Evolutionary conservation across 2,113 vertebrate genomes (phyloP), one percentile per base, ranked within the genome.

Genomic region (Alexandromys fortis): DNA sequence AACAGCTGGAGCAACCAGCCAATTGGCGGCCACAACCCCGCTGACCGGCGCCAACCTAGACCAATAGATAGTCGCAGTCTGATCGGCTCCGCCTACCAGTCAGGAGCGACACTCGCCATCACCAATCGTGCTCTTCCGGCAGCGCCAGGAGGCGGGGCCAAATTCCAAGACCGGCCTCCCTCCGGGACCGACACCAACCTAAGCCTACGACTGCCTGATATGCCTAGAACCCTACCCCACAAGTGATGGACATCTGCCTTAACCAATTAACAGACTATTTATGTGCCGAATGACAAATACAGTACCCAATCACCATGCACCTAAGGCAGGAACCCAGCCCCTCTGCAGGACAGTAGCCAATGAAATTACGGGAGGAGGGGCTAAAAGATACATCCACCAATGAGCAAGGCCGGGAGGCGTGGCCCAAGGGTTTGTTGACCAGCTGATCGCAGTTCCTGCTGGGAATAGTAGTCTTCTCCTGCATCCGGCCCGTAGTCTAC

Each of bases 1-100:
- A 99, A 99, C 99, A 99, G 99, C 99, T 99, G 99, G 99, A 98
- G 88, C 45, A 98, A 72, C 75, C 28, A 98, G 96, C 99, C 99
- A 99, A 99, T 99, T 98, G 98, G 94, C 79, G 96, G 86, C 95
- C 98, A 98, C 98, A 98, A 98, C 98, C 97, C 98, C 97, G 97
- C 94, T 98, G 98, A 99, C 98, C 98, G 98, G 98, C 98, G 96
- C 94, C 96, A 97, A 98, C 96, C 98, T 97, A 98, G 96, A 58
- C 99, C 98, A 99, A 99, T 99, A 96, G 92, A 87, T 45, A 94
- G 13, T 47, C 16, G 76, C 77, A 92, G 58, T 78, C 89, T 77
- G 12, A 55, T 86, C 65, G 24, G 96, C 86, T 91, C 95, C 78
- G 75, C 96, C 97, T 30, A 22, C 42, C 70, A 0, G 93, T 98